phyloP scores from a whole-genome alignment of 2,113 vertebrate genomes.

The Carassius auratus region DNA sequence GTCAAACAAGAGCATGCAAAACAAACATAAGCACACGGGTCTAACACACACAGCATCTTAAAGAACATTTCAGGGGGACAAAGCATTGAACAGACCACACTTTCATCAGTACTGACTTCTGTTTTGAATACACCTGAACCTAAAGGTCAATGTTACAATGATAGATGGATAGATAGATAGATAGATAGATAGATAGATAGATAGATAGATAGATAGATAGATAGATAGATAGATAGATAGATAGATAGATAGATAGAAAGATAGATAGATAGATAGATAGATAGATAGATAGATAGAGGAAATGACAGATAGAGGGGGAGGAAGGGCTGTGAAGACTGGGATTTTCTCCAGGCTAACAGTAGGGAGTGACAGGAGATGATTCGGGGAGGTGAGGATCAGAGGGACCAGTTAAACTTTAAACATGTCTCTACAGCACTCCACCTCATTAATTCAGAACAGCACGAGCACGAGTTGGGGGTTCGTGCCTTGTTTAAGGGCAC shows the following conservation, averaged over 20 bases:
- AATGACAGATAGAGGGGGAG: background rate
- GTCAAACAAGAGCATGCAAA: constrained; percentile 16
- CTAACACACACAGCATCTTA: background rate
- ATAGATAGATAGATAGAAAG: background rate
- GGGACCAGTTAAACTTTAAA: constrained; percentile 52
- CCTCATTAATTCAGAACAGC: constrained; percentile 13
- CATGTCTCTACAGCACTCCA: constrained; percentile 25
- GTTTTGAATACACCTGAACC: background rate
- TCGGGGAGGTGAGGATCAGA: constrained; percentile 50
- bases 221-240: background rate
- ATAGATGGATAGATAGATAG: background rate
- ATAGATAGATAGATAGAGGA: background rate
- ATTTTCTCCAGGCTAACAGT: constrained; percentile 9
- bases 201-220: background rate
- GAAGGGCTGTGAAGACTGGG: constrained; percentile 1
- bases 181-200: too few species aligned
- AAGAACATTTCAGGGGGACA: background rate
- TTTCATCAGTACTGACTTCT: constrained; percentile 16
- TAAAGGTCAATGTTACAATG: background rate
- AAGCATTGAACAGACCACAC: background rate
- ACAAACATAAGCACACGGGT: background rate
- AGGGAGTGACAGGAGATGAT: constrained; percentile 35
- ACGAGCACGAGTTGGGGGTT: background rate
- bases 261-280: background rate
- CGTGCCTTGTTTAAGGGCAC: too few species aligned